phyloP scores from a whole-genome alignment of 2,888 invertebrate genomes.

The Dinocampus coccinellae region DNA sequence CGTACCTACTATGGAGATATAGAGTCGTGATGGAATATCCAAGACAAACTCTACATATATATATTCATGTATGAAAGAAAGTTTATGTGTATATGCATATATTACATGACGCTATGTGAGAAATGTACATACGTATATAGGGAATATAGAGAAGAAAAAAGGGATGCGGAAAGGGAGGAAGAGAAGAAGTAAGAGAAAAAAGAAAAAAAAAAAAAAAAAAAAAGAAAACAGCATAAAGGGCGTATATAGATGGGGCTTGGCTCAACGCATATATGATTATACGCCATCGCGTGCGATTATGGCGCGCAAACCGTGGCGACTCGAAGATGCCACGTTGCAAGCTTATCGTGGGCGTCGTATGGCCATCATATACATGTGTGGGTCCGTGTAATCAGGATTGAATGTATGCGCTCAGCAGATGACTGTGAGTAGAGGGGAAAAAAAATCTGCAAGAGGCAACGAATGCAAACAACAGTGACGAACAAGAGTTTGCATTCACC shows the following conservation, averaged over 20 bases:
- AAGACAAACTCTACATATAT: neutral
- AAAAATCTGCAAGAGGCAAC: neutral
- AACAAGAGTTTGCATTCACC: no score
- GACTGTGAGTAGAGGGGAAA: neutral
- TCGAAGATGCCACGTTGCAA: constrained; percentile 23
- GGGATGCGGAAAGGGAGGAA: no score
- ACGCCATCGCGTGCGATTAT: constrained; percentile 37
- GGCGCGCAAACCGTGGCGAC: constrained; percentile 29
- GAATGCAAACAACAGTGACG: neutral
- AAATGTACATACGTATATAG: neutral
- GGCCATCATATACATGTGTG: constrained; percentile 12
- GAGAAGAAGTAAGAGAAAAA: no score
- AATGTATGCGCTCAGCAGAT: constrained; percentile 6
- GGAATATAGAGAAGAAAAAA: neutral
- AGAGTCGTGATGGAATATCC: neutral
- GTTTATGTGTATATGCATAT: neutral
- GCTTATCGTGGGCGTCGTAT: constrained; percentile 31
- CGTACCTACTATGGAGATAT: neutral
- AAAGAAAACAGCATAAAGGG: constrained; percentile 23
- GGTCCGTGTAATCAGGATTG: constrained; percentile 23
- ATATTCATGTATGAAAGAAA: neutral
- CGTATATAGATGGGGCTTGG: constrained; percentile 17
- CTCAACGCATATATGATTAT: constrained; percentile 35
- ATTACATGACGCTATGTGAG: neutral
- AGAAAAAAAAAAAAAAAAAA: neutral